These are phyloP conservation scores for Chorisops tibialis DNA, from an alignment of 2,888 invertebrate genomes.

Conservation along the genomic window DNA sequence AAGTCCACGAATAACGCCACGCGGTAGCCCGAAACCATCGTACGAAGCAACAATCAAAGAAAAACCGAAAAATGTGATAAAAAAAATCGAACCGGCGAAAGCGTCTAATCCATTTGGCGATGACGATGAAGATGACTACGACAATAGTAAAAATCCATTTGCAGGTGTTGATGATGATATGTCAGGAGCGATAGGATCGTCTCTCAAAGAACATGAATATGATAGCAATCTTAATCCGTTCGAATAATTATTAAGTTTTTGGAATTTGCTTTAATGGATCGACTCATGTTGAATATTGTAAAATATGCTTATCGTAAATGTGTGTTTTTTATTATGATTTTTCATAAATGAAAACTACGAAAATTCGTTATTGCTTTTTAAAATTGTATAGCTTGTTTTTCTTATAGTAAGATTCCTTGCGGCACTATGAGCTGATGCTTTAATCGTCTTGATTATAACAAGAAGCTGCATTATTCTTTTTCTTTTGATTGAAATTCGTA, in stretches of 20 bases:
- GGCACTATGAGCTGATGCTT: no score
- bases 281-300: no score
- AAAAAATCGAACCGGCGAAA: neutral
- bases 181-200: constrained; percentile 41
- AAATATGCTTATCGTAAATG: no score
- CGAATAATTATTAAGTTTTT: constrained; percentile 24
- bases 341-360: no score
- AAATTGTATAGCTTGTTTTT: no score
- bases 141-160: constrained; percentile 61
- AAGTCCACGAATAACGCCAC: constrained; percentile 22
- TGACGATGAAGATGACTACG: constrained; percentile 44
- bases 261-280: no score
- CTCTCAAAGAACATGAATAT: constrained; percentile 66
- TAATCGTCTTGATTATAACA: no score
- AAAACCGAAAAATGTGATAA: neutral
- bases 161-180: constrained; percentile 49
- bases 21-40: constrained; percentile 11
- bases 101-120: constrained; percentile 41
- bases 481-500: no score
- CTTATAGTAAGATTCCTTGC: no score
- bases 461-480: no score
- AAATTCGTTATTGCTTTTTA: no score
- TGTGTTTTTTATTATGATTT: no score
- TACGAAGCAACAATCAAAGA: constrained; percentile 1
- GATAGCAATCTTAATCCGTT: constrained; percentile 77